These are phyloP conservation scores for Ditylenchus dipsaci DNA, from an alignment of 1,140 invertebrate genomes.

Conservation along the genomic window DNA sequence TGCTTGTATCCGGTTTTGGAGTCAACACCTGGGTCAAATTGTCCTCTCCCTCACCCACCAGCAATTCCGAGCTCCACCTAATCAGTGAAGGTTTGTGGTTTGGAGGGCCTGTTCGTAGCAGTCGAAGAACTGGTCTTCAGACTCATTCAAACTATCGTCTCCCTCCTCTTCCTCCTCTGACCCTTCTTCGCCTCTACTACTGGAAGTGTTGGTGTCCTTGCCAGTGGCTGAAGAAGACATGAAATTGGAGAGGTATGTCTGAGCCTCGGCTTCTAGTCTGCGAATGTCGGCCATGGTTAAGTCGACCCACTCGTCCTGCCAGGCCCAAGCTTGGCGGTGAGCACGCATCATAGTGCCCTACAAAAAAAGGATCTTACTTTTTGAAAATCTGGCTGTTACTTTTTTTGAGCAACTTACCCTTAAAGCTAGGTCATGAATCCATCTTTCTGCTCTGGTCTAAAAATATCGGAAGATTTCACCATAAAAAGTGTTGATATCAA, in stretches of 20 bases:
- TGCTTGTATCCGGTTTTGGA: constrained; percentile 33
- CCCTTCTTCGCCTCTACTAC: constrained; percentile 1
- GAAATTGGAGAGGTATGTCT: constrained; percentile 60
- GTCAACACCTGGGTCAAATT: constrained; percentile 44
- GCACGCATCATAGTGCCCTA: constrained; percentile 96
- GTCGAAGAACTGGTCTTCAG: constrained; percentile 54
- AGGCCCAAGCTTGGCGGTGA: constrained; percentile 97
- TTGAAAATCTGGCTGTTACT: no score
- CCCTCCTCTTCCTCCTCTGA: constrained; percentile 9
- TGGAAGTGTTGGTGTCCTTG: constrained; percentile 8
- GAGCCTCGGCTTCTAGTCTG: constrained; percentile 86
- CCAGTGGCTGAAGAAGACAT: constrained; percentile 34
- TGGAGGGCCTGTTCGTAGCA: constrained; percentile 41
- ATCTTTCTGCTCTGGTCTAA: constrained; percentile 97
- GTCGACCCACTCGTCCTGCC: constrained; percentile 98
- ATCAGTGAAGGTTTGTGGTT: constrained; percentile 32
- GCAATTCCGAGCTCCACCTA: constrained; percentile 51
- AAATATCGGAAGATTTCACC: no score
- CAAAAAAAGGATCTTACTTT: background rate
- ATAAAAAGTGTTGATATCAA: no score
- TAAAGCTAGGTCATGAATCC: constrained; percentile 89
- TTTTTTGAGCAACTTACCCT: constrained; percentile 25
- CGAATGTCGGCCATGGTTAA: constrained; percentile 94
- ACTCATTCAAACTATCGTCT: constrained; percentile 1
- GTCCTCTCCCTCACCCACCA: constrained; percentile 41